phyloP scores from a whole-genome alignment of 2,888 invertebrate genomes.

The Clusia tigrina region DNA sequence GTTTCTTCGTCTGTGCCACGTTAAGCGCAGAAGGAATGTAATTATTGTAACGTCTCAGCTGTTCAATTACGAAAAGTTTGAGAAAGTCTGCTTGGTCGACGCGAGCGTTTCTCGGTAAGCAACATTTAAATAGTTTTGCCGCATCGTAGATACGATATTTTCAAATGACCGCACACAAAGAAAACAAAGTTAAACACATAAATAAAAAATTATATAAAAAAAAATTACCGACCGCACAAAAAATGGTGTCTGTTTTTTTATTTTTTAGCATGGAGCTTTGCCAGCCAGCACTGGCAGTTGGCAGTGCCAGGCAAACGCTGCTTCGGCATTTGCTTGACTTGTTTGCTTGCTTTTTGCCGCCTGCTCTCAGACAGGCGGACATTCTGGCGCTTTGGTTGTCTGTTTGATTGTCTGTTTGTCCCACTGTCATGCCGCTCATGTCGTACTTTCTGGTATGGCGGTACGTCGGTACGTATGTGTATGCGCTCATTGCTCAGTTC shows the following conservation, averaged over 20 bases:
- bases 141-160: conserved; percentile 1
- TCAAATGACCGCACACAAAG: conserved; percentile 27
- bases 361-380: background rate
- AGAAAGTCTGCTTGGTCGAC: background rate
- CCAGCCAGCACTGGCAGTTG: conserved; percentile 16
- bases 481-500: conserved; percentile 34
- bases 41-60: too few species aligned
- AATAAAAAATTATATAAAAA: conserved; percentile 33
- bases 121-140: conserved; percentile 1
- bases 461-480: conserved; percentile 19
- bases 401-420: conserved; percentile 1
- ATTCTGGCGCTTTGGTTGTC: conserved; percentile 43
- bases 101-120: background rate
- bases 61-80: background rate
- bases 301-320: background rate
- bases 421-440: background rate
- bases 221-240: conserved; percentile 33
- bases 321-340: background rate
- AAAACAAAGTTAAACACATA: conserved; percentile 13
- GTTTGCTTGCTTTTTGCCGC: background rate
- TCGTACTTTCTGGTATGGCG: background rate
- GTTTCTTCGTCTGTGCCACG: too few species aligned
- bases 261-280: conserved; percentile 36
- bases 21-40: too few species aligned
- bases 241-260: conserved; percentile 6